Evolutionary conservation across 2,888 invertebrate species (phyloP).

Genomic region (Volucella inanis): DNA sequence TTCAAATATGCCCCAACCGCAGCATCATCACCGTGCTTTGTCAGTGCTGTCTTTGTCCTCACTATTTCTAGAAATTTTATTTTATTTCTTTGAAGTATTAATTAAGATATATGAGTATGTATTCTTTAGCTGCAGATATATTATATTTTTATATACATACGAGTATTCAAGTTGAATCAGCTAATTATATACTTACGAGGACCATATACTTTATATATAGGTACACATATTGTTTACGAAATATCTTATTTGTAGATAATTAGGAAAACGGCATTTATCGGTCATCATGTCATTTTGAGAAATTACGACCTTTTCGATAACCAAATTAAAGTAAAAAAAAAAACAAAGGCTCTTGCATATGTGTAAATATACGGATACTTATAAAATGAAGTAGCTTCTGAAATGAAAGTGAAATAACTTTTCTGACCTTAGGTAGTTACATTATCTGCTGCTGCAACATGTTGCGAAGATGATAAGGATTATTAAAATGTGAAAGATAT

Average conservation of each 20-base stretch:
- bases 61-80: too few species aligned
- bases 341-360: not conserved
- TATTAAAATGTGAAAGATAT: not conserved
- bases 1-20: not conserved
- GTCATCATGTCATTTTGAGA: slow-evolving; percentile 24
- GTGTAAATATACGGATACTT: not conserved
- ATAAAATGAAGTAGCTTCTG: not conserved
- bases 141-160: too few species aligned
- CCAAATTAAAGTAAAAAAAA: not conserved
- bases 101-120: too few species aligned
- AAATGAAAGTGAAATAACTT: slow-evolving; percentile 49
- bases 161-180: too few species aligned
- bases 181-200: not conserved
- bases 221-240: slow-evolving; percentile 1
- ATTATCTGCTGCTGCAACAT: slow-evolving; percentile 28
- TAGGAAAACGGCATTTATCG: slow-evolving; percentile 21
- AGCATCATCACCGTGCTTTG: too few species aligned
- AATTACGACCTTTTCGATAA: slow-evolving; percentile 37
- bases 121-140: too few species aligned
- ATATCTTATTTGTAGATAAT: slow-evolving; percentile 29
- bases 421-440: slow-evolving; percentile 21
- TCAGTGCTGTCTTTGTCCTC: too few species aligned
- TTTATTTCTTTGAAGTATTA: too few species aligned
- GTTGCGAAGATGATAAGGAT: not conserved
- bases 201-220: not conserved